A percentile compares a stretch with the other conserved stretches of the same genome.
Evolutionary conservation across 2,113 vertebrate species (phyloP).

Genomic region (Miniopterus natalensis): DNA sequence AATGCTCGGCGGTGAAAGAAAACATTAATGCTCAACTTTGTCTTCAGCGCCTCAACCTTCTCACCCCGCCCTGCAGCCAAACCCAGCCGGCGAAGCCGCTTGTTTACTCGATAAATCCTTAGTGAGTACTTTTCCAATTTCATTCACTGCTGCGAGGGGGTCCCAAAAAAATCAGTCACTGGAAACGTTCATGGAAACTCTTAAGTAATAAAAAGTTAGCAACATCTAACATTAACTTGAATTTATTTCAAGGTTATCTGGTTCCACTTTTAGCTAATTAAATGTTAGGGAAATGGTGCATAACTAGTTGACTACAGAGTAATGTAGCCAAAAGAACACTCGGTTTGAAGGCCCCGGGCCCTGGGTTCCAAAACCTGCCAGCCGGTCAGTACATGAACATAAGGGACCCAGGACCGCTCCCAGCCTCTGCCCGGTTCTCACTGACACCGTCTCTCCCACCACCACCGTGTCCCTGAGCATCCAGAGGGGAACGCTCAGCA

Average conservation of each 20-base stretch:
- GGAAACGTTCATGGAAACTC: slow-evolving; percentile 79
- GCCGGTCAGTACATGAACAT: background rate
- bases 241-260: slow-evolving; percentile 83
- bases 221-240: slow-evolving; percentile 79
- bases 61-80: slow-evolving; percentile 72
- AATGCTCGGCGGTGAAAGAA: slow-evolving; percentile 59
- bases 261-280: slow-evolving; percentile 81
- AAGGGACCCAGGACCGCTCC: background rate
- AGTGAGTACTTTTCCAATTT: slow-evolving; percentile 60
- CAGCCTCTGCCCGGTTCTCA: background rate
- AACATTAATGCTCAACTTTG: slow-evolving; percentile 54
- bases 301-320: slow-evolving; percentile 70
- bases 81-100: slow-evolving; percentile 48
- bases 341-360: slow-evolving; percentile 21
- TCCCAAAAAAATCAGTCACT: slow-evolving; percentile 63
- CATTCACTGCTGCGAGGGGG: slow-evolving; percentile 60
- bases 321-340: slow-evolving; percentile 60
- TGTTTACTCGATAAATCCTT: slow-evolving; percentile 73
- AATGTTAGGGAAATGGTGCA: slow-evolving; percentile 80
- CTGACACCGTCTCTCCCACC: background rate
- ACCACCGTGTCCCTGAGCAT: background rate
- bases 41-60: slow-evolving; percentile 62
- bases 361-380: slow-evolving; percentile 52
- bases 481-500: background rate
- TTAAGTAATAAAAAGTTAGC: slow-evolving; percentile 81